Evolutionary conservation across 2,113 vertebrate species (phyloP).

Genomic region (Callocephalon fimbriatum): DNA sequence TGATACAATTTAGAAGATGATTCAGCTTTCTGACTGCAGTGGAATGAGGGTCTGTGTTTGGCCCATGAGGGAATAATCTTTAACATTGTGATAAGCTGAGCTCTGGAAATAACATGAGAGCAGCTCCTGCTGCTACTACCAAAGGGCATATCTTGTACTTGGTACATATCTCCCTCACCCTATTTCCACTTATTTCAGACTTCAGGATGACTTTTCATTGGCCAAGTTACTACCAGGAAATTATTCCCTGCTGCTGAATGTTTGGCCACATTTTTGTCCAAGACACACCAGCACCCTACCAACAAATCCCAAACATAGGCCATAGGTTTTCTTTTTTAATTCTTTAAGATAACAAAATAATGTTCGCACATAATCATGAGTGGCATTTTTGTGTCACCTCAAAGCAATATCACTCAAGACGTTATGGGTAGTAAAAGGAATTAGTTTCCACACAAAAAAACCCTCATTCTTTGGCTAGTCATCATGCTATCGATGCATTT

Average conservation of each 20-base stretch:
- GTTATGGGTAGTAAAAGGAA: not conserved
- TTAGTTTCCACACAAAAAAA: not conserved
- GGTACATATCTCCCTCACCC: not conserved
- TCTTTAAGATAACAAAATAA: not conserved
- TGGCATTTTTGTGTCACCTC: not conserved
- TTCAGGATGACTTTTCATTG: not conserved
- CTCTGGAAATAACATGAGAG: not conserved
- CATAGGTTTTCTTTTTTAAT: not conserved
- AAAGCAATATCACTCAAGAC: not conserved
- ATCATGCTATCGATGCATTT: not conserved
- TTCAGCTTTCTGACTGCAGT: not conserved
- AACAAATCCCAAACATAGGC: not conserved
- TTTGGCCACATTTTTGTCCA: not conserved
- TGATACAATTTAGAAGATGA: not conserved
- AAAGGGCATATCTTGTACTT: not conserved
- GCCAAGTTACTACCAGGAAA: not conserved
- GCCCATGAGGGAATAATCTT: not conserved
- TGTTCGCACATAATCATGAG: not conserved
- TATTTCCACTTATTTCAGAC: not conserved
- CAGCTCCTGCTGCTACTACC: not conserved
- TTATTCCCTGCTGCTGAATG: not conserved
- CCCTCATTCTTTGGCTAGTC: not conserved
- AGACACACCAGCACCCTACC: not conserved
- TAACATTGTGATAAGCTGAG: not conserved
- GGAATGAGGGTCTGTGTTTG: fast-evolving